A percentile compares a stretch with the other conserved stretches of the same genome.
phyloP scores from a whole-genome alignment of 2,888 invertebrate species.

The Sminthurinus aureus region DNA sequence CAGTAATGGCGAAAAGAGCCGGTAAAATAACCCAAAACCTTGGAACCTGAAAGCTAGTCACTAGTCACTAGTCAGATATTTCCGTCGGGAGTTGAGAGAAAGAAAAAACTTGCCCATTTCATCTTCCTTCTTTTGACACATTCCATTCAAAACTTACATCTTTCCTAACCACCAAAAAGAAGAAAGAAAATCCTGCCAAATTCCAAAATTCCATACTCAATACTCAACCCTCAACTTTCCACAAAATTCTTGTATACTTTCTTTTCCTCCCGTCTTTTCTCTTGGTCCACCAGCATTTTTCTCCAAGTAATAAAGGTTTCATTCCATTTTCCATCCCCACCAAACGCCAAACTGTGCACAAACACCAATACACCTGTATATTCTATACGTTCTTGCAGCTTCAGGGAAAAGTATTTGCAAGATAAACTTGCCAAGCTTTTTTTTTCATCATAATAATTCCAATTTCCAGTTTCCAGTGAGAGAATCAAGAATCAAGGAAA shows the following conservation, averaged over 20 bases:
- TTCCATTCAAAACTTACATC: not conserved
- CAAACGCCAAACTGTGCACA: too few species aligned
- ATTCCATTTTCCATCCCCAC: too few species aligned
- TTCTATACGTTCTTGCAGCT: too few species aligned
- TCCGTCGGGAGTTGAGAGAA: not conserved
- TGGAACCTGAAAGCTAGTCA: too few species aligned
- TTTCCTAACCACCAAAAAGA: not conserved
- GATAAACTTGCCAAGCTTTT: too few species aligned
- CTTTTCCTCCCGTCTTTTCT: not conserved
- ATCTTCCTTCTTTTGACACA: not conserved
- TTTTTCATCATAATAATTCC: too few species aligned
- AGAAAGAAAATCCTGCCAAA: not conserved
- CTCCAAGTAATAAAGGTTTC: not conserved
- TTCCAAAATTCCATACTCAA: not conserved
- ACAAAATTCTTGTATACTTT: not conserved
- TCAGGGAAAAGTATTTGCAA: too few species aligned
- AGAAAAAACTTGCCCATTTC: not conserved
- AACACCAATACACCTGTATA: too few species aligned
- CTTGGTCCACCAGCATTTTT: not conserved
- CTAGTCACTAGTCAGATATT: not conserved
- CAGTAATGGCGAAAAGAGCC: too few species aligned
- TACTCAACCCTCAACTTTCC: not conserved
- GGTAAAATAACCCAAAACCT: too few species aligned
- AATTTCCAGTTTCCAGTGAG: too few species aligned
- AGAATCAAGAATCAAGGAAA: too few species aligned